Evolutionary conservation across 2,113 vertebrate genomes (phyloP), one percentile per base, ranked within the genome.

Genomic region (Clarias batrachus): DNA sequence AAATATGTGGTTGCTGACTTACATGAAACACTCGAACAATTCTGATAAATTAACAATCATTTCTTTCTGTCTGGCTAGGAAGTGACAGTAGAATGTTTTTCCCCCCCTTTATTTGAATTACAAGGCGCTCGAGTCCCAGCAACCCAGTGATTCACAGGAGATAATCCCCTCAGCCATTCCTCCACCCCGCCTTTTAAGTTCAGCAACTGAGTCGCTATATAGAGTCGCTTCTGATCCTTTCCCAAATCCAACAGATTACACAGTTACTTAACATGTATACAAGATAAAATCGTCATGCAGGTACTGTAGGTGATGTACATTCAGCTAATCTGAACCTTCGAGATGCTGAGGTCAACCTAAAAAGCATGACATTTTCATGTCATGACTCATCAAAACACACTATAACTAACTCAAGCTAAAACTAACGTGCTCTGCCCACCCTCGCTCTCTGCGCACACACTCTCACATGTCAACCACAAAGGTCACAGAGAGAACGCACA

Each of bases 91-190:
- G 27, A 59, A 79, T 86, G 86, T 89, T 82, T 76, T 89, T 82
- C 85, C 86, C 86, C 78, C 86, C 86, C 81, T 71, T 88, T 71
- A 88, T 88, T 84, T 90, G 76, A 88, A 90, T 90, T 60, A 86
- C 86, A 74, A 82, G 79, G 78, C 12, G 85, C 63, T 82, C 52
- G 13, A 66, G 77, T 83, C 71, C 63, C 70, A 68, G 33, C 16
- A 65, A 27, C 74, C 78, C 16, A 14, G 62, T 86, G 85, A 90
- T 86, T 90, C 89, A 90, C 59, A 68, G 1, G 21, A 68, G 30
- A 82, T 56, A 82, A 60, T 59, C n/a, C 79, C 59, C 16, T 59
- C 23, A 4, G 79, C 25, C 33, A 59, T 57, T 85, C 57, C 79
- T 56, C 23, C 79, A 82, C n/a, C 12, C 2, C 48, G 37, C 19